Evolutionary conservation across 2,888 invertebrate species (phyloP).

Genomic region (Perizoma affinitatum): DNA sequence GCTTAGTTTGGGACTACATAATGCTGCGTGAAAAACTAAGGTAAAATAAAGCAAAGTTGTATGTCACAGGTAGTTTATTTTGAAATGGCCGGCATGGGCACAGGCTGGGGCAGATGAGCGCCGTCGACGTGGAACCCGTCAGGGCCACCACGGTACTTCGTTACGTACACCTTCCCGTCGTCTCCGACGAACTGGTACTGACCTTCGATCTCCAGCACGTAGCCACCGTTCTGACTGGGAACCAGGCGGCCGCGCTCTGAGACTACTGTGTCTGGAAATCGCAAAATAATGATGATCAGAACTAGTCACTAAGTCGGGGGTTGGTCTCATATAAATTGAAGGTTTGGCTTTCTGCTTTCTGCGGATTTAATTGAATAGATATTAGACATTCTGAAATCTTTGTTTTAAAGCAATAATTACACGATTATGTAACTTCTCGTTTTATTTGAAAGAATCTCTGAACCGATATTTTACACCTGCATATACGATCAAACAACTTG

Average conservation of each 20-base stretch:
- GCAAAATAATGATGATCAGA: background rate
- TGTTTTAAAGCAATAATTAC: no score
- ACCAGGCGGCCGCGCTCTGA: conserved; percentile 59
- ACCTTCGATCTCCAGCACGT: conserved; percentile 57
- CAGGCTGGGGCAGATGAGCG: conserved; percentile 50
- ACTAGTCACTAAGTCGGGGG: no score
- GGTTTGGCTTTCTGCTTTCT: no score
- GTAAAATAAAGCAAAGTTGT: background rate
- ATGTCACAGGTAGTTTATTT: background rate
- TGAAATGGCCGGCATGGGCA: conserved; percentile 39
- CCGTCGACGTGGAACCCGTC: conserved; percentile 59
- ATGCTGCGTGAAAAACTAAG: no score
- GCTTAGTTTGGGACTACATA: no score
- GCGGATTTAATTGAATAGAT: no score
- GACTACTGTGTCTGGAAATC: conserved; percentile 54
- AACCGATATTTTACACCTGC: no score
- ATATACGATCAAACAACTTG: no score
- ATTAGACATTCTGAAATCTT: no score
- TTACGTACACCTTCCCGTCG: conserved; percentile 56
- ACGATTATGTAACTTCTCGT: no score
- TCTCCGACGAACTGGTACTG: conserved; percentile 59
- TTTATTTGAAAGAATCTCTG: no score
- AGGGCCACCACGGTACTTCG: conserved; percentile 54
- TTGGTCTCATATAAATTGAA: no score
- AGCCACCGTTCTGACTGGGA: conserved; percentile 47